Base-by-base conservation (phyloP, 2,113 vertebrate genomes). In the Equus quagga region DNA sequence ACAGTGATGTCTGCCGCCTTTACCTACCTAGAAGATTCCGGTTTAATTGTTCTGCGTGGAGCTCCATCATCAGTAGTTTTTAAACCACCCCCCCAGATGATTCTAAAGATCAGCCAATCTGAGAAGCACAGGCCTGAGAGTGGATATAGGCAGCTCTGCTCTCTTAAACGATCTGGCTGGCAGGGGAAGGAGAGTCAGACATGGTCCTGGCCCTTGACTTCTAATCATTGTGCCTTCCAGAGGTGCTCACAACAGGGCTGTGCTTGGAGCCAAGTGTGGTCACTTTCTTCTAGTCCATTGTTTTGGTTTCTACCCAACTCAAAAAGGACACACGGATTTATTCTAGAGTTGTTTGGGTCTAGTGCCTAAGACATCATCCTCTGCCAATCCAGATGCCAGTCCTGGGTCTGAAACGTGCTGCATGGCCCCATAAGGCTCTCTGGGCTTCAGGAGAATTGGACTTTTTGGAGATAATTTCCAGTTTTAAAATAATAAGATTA, bases 31-130 rank as follows among this genome's bases (percentile, higher is more conserved):
- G 73, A 86, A 82, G 58, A 58, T 44, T 89, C 33, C 72, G 82
- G 91, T 79, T 94, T 69, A 82, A 78, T 91, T 73, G 67, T 41
- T 83, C 17, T 85, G 21, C 51, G 60, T 73, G 36, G 81, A 88
- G 60, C 51, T 76, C 13, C 58, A 44, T 23, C 67, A 81, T 41
- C 33, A 11, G 31, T 64, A 65, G 44, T n/a, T 95, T 81, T 64
- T 17, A 46, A 87, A 97, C 36, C 3, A 89, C 17, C 12, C 85
- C 18, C 9, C 31, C 70, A 51, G 95, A 33, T 83, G 51, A 56
- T 94, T 81, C 46, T 83, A 36, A 83, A 82, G 14, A 46, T 36
- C 33, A 89, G 44, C n/a, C 36, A 36, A 14, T 14, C 31, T 79
- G 89, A 75, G 81, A 91, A 78, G 54, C 31, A 33, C 6, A 49